A percentile compares a stretch with the other conserved stretches of the same genome.
These are phyloP conservation scores for Prochilodus magdalenae DNA, from an alignment of 2,113 vertebrate genomes.

Conservation along the genomic window DNA sequence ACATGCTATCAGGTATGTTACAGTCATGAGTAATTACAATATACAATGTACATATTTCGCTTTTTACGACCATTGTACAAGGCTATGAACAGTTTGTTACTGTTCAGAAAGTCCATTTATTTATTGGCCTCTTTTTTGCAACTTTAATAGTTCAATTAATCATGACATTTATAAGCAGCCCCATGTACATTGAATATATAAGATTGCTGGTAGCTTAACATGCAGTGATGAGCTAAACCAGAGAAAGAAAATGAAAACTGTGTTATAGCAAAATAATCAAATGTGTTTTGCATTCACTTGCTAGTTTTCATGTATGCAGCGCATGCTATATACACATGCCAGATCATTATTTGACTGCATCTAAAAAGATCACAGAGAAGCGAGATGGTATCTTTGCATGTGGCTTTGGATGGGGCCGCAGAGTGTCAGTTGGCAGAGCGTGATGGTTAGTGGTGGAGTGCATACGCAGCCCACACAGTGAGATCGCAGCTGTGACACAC, in stretches of 20 bases:
- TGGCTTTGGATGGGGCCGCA: slow-evolving; percentile 32
- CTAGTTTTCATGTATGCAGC: not conserved
- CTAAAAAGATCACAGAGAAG: slow-evolving; percentile 27
- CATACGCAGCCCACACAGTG: slow-evolving; percentile 17
- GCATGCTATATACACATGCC: not conserved
- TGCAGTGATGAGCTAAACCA: not conserved
- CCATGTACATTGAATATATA: not conserved
- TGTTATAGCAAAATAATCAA: not conserved
- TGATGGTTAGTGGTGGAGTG: slow-evolving; percentile 30
- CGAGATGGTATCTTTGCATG: slow-evolving; percentile 40
- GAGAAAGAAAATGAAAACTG: not conserved
- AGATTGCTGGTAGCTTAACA: not conserved
- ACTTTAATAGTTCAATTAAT: not conserved
- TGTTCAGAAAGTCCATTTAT: not conserved
- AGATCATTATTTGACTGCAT: not conserved
- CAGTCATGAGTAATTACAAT: no score
- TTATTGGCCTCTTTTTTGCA: not conserved
- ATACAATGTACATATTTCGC: no score
- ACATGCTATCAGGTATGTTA: no score
- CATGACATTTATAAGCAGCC: not conserved
- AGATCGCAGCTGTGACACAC: slow-evolving; percentile 45
- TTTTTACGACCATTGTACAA: no score
- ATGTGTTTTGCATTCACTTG: not conserved
- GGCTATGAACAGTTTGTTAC: no score
- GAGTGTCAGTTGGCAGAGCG: slow-evolving; percentile 43